These are phyloP conservation scores for Tubulanus polymorphus DNA, from an alignment of 2,888 invertebrate species.

Conservation along the genomic window DNA sequence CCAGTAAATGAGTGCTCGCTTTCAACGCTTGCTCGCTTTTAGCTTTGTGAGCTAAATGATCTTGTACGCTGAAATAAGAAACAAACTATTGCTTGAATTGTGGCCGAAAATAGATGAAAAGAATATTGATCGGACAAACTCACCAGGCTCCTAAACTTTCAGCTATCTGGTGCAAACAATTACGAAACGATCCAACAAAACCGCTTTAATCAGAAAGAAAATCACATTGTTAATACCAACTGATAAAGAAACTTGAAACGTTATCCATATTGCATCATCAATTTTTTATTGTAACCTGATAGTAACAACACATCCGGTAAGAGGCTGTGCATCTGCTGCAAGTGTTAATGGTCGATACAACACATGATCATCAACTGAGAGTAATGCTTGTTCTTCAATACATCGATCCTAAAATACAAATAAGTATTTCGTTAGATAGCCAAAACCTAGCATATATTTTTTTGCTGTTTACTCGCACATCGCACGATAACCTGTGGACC, in stretches of 20 bases:
- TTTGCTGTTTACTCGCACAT: too few relatives aligned
- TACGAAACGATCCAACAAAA: conserved; percentile 69
- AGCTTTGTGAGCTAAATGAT: too few relatives aligned
- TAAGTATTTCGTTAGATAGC: too few relatives aligned
- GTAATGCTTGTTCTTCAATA: conserved; percentile 35
- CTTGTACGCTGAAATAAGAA: too few relatives aligned
- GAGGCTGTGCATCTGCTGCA: conserved; percentile 54
- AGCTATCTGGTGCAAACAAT: conserved; percentile 68
- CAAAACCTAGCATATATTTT: background rate
- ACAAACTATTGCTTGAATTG: too few relatives aligned
- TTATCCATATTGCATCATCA: background rate
- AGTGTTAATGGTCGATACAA: conserved; percentile 56
- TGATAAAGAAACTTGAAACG: background rate
- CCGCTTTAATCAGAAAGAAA: conserved; percentile 53
- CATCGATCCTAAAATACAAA: conserved; percentile 45
- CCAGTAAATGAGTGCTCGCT: conserved; percentile 78
- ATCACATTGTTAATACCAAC: background rate
- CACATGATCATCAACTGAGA: conserved; percentile 33
- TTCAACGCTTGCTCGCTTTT: conserved; percentile 53
- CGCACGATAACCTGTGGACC: too few relatives aligned
- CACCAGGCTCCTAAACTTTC: conserved; percentile 70
- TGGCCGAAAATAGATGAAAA: too few relatives aligned
- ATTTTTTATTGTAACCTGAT: conserved; percentile 59
- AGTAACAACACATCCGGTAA: conserved; percentile 71
- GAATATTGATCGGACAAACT: too few relatives aligned